Base-by-base conservation (phyloP, 23 tunicate species). In the Phallusia fumigata region DNA sequence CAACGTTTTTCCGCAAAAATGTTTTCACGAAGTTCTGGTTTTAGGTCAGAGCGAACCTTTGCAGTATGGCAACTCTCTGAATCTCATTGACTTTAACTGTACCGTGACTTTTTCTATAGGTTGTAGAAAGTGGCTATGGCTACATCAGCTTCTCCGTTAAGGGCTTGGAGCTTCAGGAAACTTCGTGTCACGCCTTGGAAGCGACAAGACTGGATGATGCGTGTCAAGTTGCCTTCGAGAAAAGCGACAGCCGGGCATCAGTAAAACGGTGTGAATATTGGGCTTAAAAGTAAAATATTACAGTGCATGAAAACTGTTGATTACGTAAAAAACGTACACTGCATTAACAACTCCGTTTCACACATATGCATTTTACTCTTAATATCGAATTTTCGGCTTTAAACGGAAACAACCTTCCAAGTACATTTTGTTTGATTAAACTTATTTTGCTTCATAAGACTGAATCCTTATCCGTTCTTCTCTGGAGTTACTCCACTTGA, bases 161-260 rank as follows among this genome's bases (percentile, higher is more conserved):
- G 47, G 95, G 95, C 13, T 49, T 90, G 64, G 95, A 90, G 52
- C 76, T 90, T n/a, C 89, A 90, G 76, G 95, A 90, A 73, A 90
- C 95, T 8, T 85, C 89, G 0, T 90, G 95, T 69, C 95, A 90
- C 64, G 89, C 95, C 30, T 32, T 82, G 40, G 95, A 90, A 35
- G 86, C 89, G n/a, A 90, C 95, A 5, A 35, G 89, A 76, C 65
- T 90, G 8, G 95, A 90, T 73, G 95, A 90, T 47, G 86, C 84
- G 19, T 90, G 88, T 73, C 79, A 82, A 32, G 64, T 32, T 19
- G 95, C 95, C n/a, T 90, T 90, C 73, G 86, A 90, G 77, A 36
- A 64, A 58, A 21, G 28, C 28, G 69, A 58, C 69, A 16, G 47
- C 8, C 47, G 47, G 47, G 47, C 47, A 40, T 40, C 47, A 40